Evolutionary conservation across 2,888 invertebrate species (phyloP), one percentile per base, ranked within the genome.

Genomic region (Anorthoa munda): DNA sequence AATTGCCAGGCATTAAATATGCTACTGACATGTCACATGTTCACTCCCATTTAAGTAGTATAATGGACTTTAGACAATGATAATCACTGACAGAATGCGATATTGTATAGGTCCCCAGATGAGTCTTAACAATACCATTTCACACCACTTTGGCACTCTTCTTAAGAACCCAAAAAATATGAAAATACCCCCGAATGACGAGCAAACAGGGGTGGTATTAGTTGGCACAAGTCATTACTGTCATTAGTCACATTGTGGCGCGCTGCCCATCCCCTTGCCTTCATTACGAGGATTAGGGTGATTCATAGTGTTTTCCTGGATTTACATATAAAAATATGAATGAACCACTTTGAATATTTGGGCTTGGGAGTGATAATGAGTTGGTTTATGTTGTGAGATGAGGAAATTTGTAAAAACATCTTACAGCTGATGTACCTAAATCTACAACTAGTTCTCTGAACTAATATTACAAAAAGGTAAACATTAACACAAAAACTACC

Each of bases 161-260:
- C 7, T 13, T n/a, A 17, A 53, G 12, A 46, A 39, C 17, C 13
- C 12, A 5, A 21, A 48, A 39, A 66, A 65, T 48, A 23, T 26
- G 13, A 59, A 75, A 17, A 50, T 26, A 31, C 50, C 17, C 56
- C 23, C 15, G 21, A 69, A 72, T 72, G 66, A 76, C 46, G n/a
- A 18, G 60, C 53, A 63, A 71, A 74, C 23, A 58, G 51, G 17
- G 66, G 18, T 15, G 46, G 59, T 56, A 72, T 77, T 58, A 60
- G 60, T 61, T 45, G 46, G 58, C 55, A 68, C 68, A 58, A 71
- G 75, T 77, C 81, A 81, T 71, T 39, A 64, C 4, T 21, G n/a
- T 77, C 70, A 72, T 83, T 79, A 79, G 70, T 82, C 79, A 79
- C 66, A 69, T 26, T 46, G 55, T 46, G 72, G 69, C 77, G 56